These are phyloP conservation scores for Eleutherodactylus coqui DNA, from an alignment of 2,797 vertebrate genomes.

Conservation along the genomic window DNA sequence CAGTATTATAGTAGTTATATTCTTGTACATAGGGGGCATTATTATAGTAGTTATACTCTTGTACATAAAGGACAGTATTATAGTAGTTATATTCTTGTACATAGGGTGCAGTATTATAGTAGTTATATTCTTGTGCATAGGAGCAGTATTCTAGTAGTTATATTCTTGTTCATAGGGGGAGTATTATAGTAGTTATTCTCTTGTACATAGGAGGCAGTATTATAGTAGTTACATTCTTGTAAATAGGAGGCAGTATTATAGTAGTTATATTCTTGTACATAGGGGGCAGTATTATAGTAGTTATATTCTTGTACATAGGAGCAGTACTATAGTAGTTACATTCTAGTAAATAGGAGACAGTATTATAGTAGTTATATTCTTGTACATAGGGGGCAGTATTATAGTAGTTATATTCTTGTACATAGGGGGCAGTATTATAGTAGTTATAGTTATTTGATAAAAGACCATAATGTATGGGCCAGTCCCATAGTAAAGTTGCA, in stretches of 20 bases:
- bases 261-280: slow-evolving; percentile 15
- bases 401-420: slow-evolving; percentile 20
- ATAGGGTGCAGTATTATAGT: slow-evolving; percentile 10
- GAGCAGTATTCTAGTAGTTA: slow-evolving; percentile 5
- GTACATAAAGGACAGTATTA: not conserved
- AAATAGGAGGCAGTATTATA: not conserved
- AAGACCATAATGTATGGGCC: not conserved
- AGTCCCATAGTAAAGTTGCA: not conserved
- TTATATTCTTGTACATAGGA: not conserved
- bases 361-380: slow-evolving; percentile 14
- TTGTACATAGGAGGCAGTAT: not conserved
- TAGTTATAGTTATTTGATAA: slow-evolving; percentile 5
- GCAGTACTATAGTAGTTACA: slow-evolving; percentile 16
- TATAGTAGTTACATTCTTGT: slow-evolving; percentile 21
- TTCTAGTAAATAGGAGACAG: not conserved
- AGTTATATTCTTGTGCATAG: slow-evolving; percentile 12
- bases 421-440: not conserved
- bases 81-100: not conserved
- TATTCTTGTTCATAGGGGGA: not conserved
- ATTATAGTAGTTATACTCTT: slow-evolving; percentile 7
- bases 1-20: not conserved
- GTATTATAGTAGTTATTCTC: slow-evolving; percentile 13
- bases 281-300: slow-evolving; percentile 7
- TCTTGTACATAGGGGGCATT: not conserved
- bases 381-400: not conserved